Evolutionary conservation across 1,140 invertebrate species (phyloP).

Genomic region (Zophobas atratus): DNA sequence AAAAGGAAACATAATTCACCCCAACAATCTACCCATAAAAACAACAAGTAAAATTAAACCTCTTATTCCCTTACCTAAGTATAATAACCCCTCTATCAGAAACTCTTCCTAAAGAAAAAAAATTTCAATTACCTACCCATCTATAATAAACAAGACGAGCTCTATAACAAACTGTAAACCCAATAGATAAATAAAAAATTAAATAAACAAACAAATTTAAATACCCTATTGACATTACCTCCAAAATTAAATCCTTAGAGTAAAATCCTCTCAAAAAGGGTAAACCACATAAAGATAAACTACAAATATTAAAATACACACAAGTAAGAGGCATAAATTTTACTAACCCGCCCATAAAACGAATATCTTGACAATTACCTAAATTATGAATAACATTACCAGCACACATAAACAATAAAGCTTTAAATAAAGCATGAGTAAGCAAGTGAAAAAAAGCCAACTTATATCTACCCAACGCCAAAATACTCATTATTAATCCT

Average conservation of each 20-base stretch:
- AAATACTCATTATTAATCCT: constrained; percentile 76
- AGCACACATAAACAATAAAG: constrained; percentile 75
- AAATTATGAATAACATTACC: constrained; percentile 76
- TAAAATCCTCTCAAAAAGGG: constrained; percentile 77
- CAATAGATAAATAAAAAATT: constrained; percentile 71
- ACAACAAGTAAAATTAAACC: constrained; percentile 71
- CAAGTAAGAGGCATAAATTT: constrained; percentile 68
- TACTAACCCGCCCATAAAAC: constrained; percentile 69
- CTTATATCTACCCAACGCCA: constrained; percentile 68
- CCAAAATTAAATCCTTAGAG: constrained; percentile 78
- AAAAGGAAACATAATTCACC: constrained; percentile 68
- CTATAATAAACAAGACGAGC: constrained; percentile 73
- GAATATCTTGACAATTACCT: constrained; percentile 76
- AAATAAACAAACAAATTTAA: constrained; percentile 71
- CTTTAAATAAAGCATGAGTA: constrained; percentile 77
- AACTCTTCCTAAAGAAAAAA: constrained; percentile 67
- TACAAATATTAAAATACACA: constrained; percentile 70
- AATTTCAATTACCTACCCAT: constrained; percentile 69
- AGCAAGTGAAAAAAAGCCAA: constrained; percentile 77
- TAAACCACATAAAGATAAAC: constrained; percentile 71
- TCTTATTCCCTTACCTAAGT: constrained; percentile 67
- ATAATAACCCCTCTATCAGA: constrained; percentile 69
- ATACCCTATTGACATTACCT: constrained; percentile 68
- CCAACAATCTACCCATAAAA: constrained; percentile 68
- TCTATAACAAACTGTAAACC: constrained; percentile 72